Base-by-base conservation (phyloP, 2,113 vertebrate genomes). In the Tricholaema leucomelas region DNA sequence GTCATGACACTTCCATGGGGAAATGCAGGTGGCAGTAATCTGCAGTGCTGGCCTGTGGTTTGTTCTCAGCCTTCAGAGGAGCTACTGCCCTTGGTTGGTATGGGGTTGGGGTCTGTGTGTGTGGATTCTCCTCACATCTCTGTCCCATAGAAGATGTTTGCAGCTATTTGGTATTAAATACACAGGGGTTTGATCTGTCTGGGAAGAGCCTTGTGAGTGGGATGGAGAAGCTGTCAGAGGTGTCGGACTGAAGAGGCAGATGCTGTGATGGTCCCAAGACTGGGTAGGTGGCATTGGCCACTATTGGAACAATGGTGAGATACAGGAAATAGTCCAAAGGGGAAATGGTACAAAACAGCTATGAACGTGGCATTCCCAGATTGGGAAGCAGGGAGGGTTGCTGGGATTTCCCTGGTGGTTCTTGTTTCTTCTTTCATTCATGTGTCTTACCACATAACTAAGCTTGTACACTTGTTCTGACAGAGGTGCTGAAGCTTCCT, bases 361-460 rank as follows among this genome's bases (percentile, higher is more conserved):
- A 21, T n/a, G 56, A 38, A 15, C 5, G 9, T 30, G 85, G 12
- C 63, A n/a, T 73, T 90, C 40, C 77, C 2, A 1, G 35, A 27
- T 63, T 16, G 77, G 35, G 19, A 46, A 24, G 6, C 14, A 33
- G 16, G 55, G 44, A 79, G 60, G 36, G 85, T 64, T 18, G 6
- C 76, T 93, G 64, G 55, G 27, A 44, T 58, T 83, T 74, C 77
- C 69, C 60, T 70, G 27, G 8, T 87, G 36, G 18, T 84, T 66
- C 70, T 78, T 46, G 56, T 18, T 1, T 85, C 92, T 83, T 55
- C 31, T 93, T 12, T 71, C 58, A 77, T 38, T 31, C 10, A 20
- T 36, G 24, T 50, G 52, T 58, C 18, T 66, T 33, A 24, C 30
- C 54, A n/a, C 42, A 38, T 52, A 35, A 1, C 8, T 11, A 28